These are phyloP conservation scores for Rhynchophorus ferrugineus DNA, from an alignment of 1,140 invertebrate genomes.

Conservation along the genomic window DNA sequence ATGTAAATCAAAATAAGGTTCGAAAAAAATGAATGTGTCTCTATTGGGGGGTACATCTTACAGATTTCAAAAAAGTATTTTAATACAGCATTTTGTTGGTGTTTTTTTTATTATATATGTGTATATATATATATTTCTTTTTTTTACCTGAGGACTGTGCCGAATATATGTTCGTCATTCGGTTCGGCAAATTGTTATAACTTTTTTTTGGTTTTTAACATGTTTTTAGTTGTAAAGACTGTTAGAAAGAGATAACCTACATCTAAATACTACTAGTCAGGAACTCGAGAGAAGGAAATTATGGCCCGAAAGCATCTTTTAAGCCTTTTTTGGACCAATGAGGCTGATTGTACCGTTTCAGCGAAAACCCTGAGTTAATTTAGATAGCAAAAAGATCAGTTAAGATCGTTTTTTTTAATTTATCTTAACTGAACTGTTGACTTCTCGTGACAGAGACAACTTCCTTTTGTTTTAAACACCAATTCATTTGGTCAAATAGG, in stretches of 20 bases:
- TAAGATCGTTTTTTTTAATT: not conserved
- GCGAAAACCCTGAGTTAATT: constrained; percentile 39
- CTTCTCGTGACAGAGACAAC: constrained; percentile 1
- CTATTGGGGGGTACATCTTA: constrained; percentile 1
- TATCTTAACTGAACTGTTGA: not conserved
- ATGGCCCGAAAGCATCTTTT: constrained; percentile 3
- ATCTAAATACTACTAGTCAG: constrained; percentile 36
- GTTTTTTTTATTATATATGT: too few species aligned
- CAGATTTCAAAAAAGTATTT: not conserved
- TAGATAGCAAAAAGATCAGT: constrained; percentile 1
- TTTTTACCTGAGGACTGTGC: constrained; percentile 2
- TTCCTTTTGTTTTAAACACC: constrained; percentile 1
- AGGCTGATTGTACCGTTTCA: constrained; percentile 42
- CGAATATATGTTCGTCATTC: constrained; percentile 2
- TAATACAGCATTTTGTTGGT: not conserved
- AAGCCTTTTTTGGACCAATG: constrained; percentile 21
- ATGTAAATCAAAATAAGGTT: too few species aligned
- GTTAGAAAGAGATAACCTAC: constrained; percentile 16
- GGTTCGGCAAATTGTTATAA: too few species aligned
- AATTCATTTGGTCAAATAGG: not conserved
- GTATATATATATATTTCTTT: too few species aligned
- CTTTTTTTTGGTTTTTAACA: not conserved
- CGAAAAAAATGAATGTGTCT: too few species aligned
- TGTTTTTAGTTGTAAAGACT: constrained; percentile 3
- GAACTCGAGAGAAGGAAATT: constrained; percentile 39